Evolutionary conservation across 2,113 vertebrate genomes (phyloP), one percentile per base, ranked within the genome.

Genomic region (Pampusana beccarii): DNA sequence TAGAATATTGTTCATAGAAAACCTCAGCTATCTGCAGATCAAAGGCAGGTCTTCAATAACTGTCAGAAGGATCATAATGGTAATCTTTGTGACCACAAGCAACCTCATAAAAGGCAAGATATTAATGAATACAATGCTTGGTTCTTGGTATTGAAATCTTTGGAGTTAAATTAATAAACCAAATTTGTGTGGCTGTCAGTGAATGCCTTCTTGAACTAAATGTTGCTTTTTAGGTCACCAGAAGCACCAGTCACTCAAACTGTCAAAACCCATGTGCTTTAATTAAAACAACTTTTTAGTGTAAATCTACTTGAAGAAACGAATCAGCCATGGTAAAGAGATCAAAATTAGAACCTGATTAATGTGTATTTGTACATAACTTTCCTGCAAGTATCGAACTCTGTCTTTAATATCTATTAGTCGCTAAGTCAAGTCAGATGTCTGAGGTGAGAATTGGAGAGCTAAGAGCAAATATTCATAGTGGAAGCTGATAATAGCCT

Each of bases 381-480:
- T 83, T 67, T 72, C 15, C 17, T 74, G 0, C 33, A 69, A 48
- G 24, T 81, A 18, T 61, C 5, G 4, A 92, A 71, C 51, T 61
- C 29, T 56, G 31, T 66, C 53, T 51, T 82, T 64, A 92, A 44
- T 71, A 67, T 71, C 16, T 71, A 28, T 80, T 78, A 65, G 53
- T 61, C 86, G 61, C 60, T 78, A 93, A 83, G 69, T 77, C 58
- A 88, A 72, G 57, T 86, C 75, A 74, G 64, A 64, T 67, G 26
- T 97, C 62, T 90, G 53, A 94, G 80, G 80, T 0, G 3, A 84
- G 75, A 93, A 73, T 25, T 73, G 65, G 31, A 74, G 53, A 85
- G 46, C 60, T 86, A 60, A 90, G 50, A 84, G 64, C 64, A 92
- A 84, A 86, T 88, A 93, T 84, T 96, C 90, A 26, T 60, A 44